A percentile compares a stretch with the other conserved stretches of the same genome.
Conservation (phyloP, 2,888 invertebrate species). For the Hirudinaria manillensis region DNA sequence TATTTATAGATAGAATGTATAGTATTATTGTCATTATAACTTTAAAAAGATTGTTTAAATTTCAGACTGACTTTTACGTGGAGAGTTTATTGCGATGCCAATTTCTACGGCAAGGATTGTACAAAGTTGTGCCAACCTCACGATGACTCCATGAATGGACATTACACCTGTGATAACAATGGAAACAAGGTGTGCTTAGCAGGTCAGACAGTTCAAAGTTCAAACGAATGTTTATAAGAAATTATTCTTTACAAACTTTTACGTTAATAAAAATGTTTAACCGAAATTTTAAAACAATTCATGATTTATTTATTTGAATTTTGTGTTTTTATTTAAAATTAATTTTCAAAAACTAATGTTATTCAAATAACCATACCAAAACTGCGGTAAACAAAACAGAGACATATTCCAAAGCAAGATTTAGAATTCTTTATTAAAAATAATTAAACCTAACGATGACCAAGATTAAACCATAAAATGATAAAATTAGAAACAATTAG, state of each 20-base stretch:
- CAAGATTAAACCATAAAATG: not conserved
- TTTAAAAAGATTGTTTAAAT: not conserved
- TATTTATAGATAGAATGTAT: too few relatives aligned
- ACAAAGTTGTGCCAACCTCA: constrained; percentile 22
- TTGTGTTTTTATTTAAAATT: not conserved
- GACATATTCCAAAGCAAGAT: not conserved
- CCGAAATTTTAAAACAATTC: not conserved
- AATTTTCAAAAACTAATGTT: not conserved
- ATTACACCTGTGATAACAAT: constrained; percentile 33
- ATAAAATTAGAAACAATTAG: not conserved
- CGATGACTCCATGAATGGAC: constrained; percentile 25
- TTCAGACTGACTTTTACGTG: constrained; percentile 26
- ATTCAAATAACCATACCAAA: too few relatives aligned
- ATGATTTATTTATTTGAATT: not conserved
- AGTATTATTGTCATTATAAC: too few relatives aligned
- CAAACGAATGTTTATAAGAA: not conserved
- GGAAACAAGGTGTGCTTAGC: constrained; percentile 27
- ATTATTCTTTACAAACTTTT: not conserved
- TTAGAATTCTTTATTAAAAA: too few relatives aligned
- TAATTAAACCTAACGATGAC: too few relatives aligned
- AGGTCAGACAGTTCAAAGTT: constrained; percentile 19
- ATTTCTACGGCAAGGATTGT: constrained; percentile 35
- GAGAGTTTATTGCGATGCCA: constrained; percentile 32
- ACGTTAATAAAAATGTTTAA: not conserved
- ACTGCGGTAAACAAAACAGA: too few relatives aligned